Percentiles rank a stretch among this genome's conserved stretches.
Evolutionary conservation across 2,797 vertebrate genomes (phyloP).

Genomic region (Enteromius fasciolatus): DNA sequence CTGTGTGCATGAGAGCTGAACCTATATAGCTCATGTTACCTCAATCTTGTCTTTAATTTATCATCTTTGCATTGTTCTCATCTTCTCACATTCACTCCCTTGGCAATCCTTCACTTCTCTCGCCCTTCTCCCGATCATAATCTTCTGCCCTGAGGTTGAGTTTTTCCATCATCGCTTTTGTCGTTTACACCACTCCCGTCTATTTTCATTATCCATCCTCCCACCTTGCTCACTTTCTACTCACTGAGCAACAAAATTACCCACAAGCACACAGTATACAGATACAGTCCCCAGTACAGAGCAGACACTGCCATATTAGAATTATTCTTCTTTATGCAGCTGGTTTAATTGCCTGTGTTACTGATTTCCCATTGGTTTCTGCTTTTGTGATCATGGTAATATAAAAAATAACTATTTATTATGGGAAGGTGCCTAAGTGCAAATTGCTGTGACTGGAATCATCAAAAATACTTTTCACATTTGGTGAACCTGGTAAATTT

Average conservation of each 20-base stretch:
- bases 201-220: slow-evolving; percentile 40
- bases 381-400: background rate
- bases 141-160: slow-evolving; percentile 3
- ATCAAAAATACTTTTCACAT: background rate
- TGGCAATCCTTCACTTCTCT: background rate
- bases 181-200: slow-evolving; percentile 23
- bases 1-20: slow-evolving; percentile 11
- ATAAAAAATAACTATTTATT: background rate
- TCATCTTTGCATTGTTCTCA: slow-evolving; percentile 35
- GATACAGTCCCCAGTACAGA: background rate
- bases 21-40: background rate
- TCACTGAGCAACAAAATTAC: background rate
- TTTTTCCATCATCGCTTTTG: slow-evolving; percentile 41
- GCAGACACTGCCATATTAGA: background rate
- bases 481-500: background rate
- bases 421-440: background rate
- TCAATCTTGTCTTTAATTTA: slow-evolving; percentile 23
- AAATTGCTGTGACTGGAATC: background rate
- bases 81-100: slow-evolving; percentile 27
- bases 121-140: slow-evolving; percentile 16
- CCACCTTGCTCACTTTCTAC: slow-evolving; percentile 17
- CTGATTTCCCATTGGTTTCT: background rate
- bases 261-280: background rate
- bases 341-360: background rate
- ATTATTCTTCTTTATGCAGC: background rate